Conservation (phyloP, 2,888 invertebrate species). For the Toxonevra muliebris region DNA sequence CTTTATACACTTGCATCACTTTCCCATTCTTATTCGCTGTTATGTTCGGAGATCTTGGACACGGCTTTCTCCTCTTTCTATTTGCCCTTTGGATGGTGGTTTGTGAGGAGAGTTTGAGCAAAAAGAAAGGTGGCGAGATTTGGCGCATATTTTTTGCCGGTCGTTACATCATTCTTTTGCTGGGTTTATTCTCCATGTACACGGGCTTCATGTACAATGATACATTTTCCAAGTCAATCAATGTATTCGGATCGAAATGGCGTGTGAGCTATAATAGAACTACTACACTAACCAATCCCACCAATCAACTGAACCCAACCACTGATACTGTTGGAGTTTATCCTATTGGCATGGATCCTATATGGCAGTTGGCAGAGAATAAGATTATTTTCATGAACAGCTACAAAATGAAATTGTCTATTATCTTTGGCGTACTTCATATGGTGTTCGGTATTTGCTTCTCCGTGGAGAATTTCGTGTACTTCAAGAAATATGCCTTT, state of each 20-base stretch:
- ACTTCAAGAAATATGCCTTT: slow-evolving; percentile 75
- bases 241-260: slow-evolving; percentile 94
- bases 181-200: slow-evolving; percentile 98
- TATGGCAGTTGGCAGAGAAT: slow-evolving; percentile 84
- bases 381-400: slow-evolving; percentile 95
- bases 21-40: slow-evolving; percentile 96
- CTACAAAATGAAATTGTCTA: slow-evolving; percentile 96
- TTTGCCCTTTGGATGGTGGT: slow-evolving; percentile 87
- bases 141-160: slow-evolving; percentile 98
- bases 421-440: slow-evolving; percentile 91
- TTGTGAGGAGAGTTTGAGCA: slow-evolving; percentile 78
- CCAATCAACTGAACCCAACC: slow-evolving; percentile 74
- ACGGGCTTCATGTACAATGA: slow-evolving; percentile 98
- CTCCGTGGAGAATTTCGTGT: slow-evolving; percentile 80
- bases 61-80: slow-evolving; percentile 84
- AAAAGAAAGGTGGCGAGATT: slow-evolving; percentile 83
- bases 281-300: slow-evolving; percentile 65
- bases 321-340: slow-evolving; percentile 67
- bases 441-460: slow-evolving; percentile 95
- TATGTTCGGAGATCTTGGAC: slow-evolving; percentile 97
- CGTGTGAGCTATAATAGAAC: slow-evolving; percentile 68
- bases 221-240: slow-evolving; percentile 93
- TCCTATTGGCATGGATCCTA: slow-evolving; percentile 83
- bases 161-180: slow-evolving; percentile 94
- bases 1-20: slow-evolving; percentile 86